phyloP scores from a whole-genome alignment of 2,888 invertebrate species.

The Hymenopus coronatus region DNA sequence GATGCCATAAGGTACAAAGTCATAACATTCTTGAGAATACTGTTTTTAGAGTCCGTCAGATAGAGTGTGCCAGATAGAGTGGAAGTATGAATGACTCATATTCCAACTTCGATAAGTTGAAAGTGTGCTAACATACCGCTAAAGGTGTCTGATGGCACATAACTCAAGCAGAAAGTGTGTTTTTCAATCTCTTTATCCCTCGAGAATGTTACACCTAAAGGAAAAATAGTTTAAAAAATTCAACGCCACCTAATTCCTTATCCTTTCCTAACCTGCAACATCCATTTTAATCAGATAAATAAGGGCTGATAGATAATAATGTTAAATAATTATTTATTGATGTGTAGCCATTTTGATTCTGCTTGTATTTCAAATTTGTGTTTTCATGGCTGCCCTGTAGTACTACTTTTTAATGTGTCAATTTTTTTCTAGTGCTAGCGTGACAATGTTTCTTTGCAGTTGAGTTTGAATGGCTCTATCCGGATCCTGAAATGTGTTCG shows the following conservation, averaged over 20 bases:
- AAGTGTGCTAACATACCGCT: no score
- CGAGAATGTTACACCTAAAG: no score
- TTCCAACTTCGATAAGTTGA: no score
- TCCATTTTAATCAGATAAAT: not conserved
- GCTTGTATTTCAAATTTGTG: not conserved
- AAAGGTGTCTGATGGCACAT: no score
- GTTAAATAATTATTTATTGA: not conserved
- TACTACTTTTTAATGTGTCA: not conserved
- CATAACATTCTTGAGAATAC: no score
- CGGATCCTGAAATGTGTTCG: not conserved
- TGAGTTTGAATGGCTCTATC: not conserved
- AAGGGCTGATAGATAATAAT: not conserved
- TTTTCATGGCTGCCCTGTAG: not conserved
- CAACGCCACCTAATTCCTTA: not conserved
- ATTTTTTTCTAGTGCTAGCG: not conserved
- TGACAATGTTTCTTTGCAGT: not conserved
- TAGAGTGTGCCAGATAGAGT: no score
- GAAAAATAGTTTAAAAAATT: no score
- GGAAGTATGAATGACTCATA: no score
- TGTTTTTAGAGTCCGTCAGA: no score
- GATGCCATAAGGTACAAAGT: no score
- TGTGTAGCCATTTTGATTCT: not conserved
- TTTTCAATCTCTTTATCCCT: no score
- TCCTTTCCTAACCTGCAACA: not conserved
- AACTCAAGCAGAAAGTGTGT: no score